Conservation (phyloP, 2,888 invertebrate species). For the Tiliacea citrago region DNA sequence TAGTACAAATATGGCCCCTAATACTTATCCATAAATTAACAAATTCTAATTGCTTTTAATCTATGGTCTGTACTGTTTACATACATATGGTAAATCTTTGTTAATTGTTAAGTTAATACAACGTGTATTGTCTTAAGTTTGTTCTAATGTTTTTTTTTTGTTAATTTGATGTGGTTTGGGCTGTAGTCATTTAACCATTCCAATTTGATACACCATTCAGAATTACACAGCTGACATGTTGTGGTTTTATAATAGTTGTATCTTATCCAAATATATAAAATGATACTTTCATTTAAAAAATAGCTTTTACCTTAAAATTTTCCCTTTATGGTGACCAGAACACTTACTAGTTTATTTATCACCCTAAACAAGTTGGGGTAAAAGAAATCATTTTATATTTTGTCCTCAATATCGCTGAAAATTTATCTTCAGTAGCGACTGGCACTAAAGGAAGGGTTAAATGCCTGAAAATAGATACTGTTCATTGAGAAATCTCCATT, state of each 20-base stretch:
- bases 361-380: background rate
- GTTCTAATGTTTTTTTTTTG: conserved; percentile 7
- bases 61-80: conserved; percentile 24
- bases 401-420: background rate
- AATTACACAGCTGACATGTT: conserved; percentile 16
- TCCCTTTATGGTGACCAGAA: conserved; percentile 12
- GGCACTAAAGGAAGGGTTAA: conserved; percentile 12
- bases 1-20: conserved; percentile 8
- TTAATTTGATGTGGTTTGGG: conserved; percentile 18
- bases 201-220: conserved; percentile 10
- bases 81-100: conserved; percentile 22
- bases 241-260: conserved; percentile 13
- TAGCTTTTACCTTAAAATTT: conserved; percentile 22
- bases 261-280: conserved; percentile 7
- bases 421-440: conserved; percentile 1
- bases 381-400: conserved; percentile 1
- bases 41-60: conserved; percentile 24
- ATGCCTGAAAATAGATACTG: conserved; percentile 27
- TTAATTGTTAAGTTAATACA: conserved; percentile 15
- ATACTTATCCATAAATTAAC: conserved; percentile 11
- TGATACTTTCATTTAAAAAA: conserved; percentile 10
- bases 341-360: background rate
- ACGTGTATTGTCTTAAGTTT: background rate
- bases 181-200: conserved; percentile 21
- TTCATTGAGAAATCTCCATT: conserved; percentile 20